Evolutionary conservation across 2,797 vertebrate species (phyloP).

Genomic region (Aphelocoma californica): DNA sequence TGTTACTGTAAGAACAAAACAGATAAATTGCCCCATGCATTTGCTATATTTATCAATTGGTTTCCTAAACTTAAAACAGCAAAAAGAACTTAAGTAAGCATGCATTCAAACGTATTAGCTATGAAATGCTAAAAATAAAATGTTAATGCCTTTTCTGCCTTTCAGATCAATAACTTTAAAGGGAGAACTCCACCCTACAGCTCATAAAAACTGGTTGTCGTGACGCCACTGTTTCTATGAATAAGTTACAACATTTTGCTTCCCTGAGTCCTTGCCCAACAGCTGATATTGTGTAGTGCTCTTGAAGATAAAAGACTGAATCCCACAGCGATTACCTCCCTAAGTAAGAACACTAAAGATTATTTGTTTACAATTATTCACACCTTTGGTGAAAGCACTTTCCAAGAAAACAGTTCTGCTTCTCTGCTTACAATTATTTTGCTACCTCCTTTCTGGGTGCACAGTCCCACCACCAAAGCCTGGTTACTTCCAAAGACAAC

Average conservation of each 20-base stretch:
- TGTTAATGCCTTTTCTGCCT: neutral
- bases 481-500: neutral
- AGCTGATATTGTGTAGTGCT: rapidly evolving
- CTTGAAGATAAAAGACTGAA: neutral
- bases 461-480: neutral
- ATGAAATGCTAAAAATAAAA: neutral
- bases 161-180: neutral
- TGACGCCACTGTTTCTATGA: neutral
- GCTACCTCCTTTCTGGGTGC: neutral
- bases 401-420: neutral
- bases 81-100: neutral
- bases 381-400: neutral
- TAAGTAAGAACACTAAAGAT: neutral
- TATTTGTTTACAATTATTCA: neutral
- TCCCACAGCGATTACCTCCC: neutral
- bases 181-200: neutral
- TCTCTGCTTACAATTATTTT: neutral
- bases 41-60: constrained; percentile 20
- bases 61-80: neutral
- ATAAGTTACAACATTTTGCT: neutral
- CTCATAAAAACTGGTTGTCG: neutral
- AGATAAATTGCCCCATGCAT: constrained; percentile 61
- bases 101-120: neutral
- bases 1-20: constrained; percentile 77
- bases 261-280: neutral